Percentiles rank a stretch among this genome's conserved stretches.
Conservation (phyloP, 2,797 vertebrate genomes). For the Sebastes kiyomatsui region DNA sequence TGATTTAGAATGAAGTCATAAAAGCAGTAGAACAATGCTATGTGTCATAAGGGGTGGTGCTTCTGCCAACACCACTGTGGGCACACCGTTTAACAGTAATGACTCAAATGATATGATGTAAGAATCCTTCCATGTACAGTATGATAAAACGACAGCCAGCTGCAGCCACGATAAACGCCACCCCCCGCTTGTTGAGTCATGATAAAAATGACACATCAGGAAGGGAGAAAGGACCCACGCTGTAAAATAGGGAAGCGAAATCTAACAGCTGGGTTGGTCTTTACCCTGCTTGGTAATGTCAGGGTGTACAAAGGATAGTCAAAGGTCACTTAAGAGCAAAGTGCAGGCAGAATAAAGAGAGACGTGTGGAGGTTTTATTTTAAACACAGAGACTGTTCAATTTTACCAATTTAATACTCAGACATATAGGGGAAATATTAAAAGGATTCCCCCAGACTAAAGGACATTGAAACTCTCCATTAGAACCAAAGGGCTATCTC, state of each 20-base stretch:
- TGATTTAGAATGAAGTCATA: not conserved
- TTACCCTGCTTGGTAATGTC: constrained; percentile 16
- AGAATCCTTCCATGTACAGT: not conserved
- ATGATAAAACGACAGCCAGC: constrained; percentile 25
- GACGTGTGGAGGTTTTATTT: not conserved
- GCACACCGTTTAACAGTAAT: constrained; percentile 35
- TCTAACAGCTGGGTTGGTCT: not conserved
- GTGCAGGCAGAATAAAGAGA: not conserved
- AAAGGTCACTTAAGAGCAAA: not conserved
- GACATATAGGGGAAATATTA: not conserved
- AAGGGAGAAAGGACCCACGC: constrained; percentile 7
- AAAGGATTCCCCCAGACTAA: not conserved
- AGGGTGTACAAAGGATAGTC: not conserved
- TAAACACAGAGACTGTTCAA: not conserved
- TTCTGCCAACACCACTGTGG: constrained; percentile 26
- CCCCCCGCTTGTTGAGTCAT: constrained; percentile 58
- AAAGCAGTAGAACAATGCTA: constrained; percentile 13
- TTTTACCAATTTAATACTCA: not conserved
- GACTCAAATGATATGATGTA: constrained; percentile 44
- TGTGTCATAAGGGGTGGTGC: constrained; percentile 16
- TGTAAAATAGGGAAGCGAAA: constrained; percentile 37
- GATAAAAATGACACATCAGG: constrained; percentile 25
- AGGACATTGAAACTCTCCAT: not conserved
- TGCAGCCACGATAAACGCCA: constrained; percentile 1
- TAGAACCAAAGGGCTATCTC: not conserved